A percentile compares a stretch with the other conserved stretches of the same genome.
These are phyloP conservation scores for Geococcyx californianus DNA, from an alignment of 2,113 vertebrate genomes.

Conservation along the genomic window DNA sequence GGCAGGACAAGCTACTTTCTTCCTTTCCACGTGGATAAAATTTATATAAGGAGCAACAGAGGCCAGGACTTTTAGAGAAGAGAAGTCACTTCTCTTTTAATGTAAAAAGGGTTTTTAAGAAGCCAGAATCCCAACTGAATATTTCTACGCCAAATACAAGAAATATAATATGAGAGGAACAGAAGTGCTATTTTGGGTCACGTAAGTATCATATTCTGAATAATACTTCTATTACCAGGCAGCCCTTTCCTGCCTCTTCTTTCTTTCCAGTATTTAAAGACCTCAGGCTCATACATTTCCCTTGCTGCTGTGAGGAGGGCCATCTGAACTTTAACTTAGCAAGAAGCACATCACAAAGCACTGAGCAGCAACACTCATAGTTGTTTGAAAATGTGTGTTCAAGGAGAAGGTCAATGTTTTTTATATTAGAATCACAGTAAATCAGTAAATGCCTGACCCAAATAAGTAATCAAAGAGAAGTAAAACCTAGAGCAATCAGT, in stretches of 20 bases:
- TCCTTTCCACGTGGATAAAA: neutral
- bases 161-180: conserved; percentile 44
- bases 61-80: neutral
- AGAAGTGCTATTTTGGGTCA: conserved; percentile 43
- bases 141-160: conserved; percentile 24
- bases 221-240: conserved; percentile 43
- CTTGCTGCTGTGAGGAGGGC: neutral
- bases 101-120: neutral
- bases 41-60: neutral
- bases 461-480: conserved; percentile 8
- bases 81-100: neutral
- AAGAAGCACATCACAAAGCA: neutral
- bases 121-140: neutral
- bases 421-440: neutral
- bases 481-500: conserved; percentile 5
- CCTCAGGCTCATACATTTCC: neutral
- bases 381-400: neutral
- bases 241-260: neutral
- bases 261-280: conserved; percentile 22
- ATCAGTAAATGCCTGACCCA: neutral
- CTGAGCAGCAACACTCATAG: neutral
- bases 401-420: conserved; percentile 6
- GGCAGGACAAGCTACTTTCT: neutral
- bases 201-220: conserved; percentile 31
- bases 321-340: neutral